Evolutionary conservation across 92 coral and sea anemone species (phyloP).

Genomic region (Meandrina meandrites): DNA sequence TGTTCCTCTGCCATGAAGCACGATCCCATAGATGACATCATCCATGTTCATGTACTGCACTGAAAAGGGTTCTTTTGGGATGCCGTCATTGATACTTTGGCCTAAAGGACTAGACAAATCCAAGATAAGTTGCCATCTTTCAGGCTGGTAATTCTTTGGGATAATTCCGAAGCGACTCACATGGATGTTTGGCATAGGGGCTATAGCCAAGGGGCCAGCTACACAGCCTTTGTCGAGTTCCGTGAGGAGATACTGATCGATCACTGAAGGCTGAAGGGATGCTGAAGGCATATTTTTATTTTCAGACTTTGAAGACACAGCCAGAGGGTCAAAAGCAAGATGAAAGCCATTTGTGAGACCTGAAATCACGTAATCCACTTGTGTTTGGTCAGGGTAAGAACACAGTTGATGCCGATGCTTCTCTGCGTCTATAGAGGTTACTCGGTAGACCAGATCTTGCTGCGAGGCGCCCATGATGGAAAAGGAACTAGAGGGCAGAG

Average conservation of each 20-base stretch:
- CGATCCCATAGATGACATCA: conserved; percentile 4
- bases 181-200: too few species aligned
- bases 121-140: too few species aligned
- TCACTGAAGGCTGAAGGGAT: conserved; percentile 12
- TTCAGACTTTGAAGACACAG: conserved; percentile 8
- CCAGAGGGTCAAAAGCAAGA: conserved; percentile 3
- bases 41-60: conserved; percentile 13
- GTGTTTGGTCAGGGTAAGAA: background rate
- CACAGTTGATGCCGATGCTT: background rate
- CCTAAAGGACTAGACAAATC: conserved; percentile 29
- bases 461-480: background rate
- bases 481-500: background rate
- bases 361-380: background rate
- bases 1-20: conserved; percentile 15
- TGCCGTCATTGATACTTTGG: conserved; percentile 15
- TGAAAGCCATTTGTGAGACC: conserved; percentile 18
- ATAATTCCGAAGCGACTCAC: too few species aligned
- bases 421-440: background rate
- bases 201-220: conserved; percentile 4
- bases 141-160: too few species aligned
- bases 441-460: too few species aligned
- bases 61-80: conserved; percentile 20
- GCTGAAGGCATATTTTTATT: conserved; percentile 1
- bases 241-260: background rate
- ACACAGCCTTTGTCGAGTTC: conserved; percentile 18